Base-by-base conservation (phyloP, 2,888 invertebrate genomes). In the Bellardia pandia region DNA sequence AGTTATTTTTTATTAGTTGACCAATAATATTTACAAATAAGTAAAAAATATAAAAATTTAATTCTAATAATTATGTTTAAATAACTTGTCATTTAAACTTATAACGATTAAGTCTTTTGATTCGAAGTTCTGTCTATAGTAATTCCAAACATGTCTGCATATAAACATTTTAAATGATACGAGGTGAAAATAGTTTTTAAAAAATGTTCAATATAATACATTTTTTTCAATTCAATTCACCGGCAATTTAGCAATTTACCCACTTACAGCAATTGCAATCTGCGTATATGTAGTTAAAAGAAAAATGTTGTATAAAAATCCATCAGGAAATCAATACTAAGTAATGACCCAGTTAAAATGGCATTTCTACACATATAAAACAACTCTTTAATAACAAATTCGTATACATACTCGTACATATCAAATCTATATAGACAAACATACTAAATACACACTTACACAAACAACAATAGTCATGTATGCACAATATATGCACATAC, bases 281-380 rank as follows among this genome's bases (percentile, higher is more conserved):
- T 30, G 40, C 14, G 33, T 37, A 48, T 3, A 8, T 40, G 0
- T 37, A 48, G 23, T 16, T 14, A 51, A 79, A 51, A 58, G 48
- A 30, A 23, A 7, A 56, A 33, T 6, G 3, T 51, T 13, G n/a
- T 30, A 2, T 33, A 68, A 42, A 16, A 75, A 48, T 23, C 40
- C 6, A 42, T 60, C 53, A 40, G 13, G 16, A 82, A 81, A 86
- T 82, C 81, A 74, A 77, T 77, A 77, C 23, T 40, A 82, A 82
- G 76, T 77, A 86, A 86, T 82, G 81, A 82, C 81, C 81, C 71
- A 82, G 77, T 77, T 86, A 60, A 81, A 72, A 42, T 77, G 69
- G n/a, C 66, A 81, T 77, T 77, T 80, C 60, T 71, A 48, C 68
- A 71, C 64, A 62, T 58, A 64, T 76, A 71, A 37, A 62, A 56